phyloP scores from a whole-genome alignment of 2,797 vertebrate species.

The Oreochromis grahami region DNA sequence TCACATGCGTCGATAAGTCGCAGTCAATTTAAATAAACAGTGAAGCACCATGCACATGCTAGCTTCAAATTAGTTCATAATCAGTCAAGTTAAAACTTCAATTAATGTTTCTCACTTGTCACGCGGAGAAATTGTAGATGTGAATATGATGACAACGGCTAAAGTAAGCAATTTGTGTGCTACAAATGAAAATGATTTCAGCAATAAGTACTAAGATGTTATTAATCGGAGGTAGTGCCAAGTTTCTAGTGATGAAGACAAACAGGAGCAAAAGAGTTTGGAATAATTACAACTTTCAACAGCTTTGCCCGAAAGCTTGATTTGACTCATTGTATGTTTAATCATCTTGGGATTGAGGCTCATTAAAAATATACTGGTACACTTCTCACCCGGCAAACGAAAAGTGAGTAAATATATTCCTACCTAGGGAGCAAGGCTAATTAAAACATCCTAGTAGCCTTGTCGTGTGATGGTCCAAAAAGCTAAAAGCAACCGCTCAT shows the following conservation, averaged over 20 bases:
- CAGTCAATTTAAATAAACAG: conserved; percentile 38
- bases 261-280: neutral
- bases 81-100: neutral
- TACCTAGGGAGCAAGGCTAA: conserved; percentile 23
- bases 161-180: neutral
- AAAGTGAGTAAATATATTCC: conserved; percentile 33
- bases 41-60: neutral
- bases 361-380: conserved; percentile 36
- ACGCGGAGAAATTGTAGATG: neutral
- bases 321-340: conserved; percentile 2
- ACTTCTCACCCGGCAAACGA: conserved; percentile 14
- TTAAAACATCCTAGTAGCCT: conserved; percentile 36
- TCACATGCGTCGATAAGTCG: conserved; percentile 9
- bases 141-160: neutral
- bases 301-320: neutral
- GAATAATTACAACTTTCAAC: neutral
- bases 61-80: conserved; percentile 22
- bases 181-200: neutral
- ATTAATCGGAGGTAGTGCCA: neutral
- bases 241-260: neutral
- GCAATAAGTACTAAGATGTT: neutral
- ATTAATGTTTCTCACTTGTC: neutral
- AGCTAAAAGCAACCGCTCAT: conserved; percentile 5
- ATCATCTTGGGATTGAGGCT: neutral
- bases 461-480: conserved; percentile 23